Conservation (phyloP, 2,113 vertebrate species). For the Microcebus griseorufus region DNA sequence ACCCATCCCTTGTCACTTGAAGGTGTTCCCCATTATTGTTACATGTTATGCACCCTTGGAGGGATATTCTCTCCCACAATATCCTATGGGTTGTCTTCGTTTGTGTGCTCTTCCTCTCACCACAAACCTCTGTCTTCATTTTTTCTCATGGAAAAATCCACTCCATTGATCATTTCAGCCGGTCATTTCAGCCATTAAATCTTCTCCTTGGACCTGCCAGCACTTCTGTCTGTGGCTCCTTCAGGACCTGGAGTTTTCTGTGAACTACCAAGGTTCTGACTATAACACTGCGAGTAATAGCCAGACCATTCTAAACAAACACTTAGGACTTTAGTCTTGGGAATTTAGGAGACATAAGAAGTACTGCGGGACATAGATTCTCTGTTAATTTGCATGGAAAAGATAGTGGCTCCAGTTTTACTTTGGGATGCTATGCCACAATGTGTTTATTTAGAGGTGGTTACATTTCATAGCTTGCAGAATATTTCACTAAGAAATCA, state of each 20-base stretch:
- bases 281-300: background rate
- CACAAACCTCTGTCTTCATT: slow-evolving; percentile 16
- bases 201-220: background rate
- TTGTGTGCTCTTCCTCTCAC: background rate
- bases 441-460: background rate
- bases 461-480: background rate
- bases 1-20: background rate
- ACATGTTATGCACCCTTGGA: background rate
- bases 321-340: background rate
- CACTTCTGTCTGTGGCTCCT: background rate
- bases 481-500: slow-evolving; percentile 1
- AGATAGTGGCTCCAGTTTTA: background rate
- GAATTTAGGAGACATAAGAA: background rate
- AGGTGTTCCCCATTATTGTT: background rate
- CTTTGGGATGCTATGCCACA: background rate
- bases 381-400: background rate
- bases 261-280: background rate
- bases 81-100: background rate
- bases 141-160: background rate
- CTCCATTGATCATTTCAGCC: background rate
- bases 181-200: background rate
- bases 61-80: background rate
- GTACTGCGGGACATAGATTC: background rate
- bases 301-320: background rate
- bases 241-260: background rate